Evolutionary conservation across 2,797 vertebrate species (phyloP).

Genomic region (Momotus momota): DNA sequence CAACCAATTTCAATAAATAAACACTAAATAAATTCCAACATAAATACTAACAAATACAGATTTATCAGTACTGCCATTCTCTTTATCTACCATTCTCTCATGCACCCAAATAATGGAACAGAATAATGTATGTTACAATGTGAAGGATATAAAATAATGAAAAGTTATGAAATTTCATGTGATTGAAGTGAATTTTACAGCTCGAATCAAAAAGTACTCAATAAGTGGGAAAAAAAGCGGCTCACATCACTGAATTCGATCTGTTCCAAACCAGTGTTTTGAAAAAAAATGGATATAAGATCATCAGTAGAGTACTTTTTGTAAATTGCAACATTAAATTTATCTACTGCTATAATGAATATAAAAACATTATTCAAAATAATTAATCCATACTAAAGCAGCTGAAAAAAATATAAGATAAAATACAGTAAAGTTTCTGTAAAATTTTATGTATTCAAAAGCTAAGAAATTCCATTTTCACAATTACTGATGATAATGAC

Average conservation of each 20-base stretch:
- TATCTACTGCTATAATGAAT: not conserved
- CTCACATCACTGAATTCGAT: not conserved
- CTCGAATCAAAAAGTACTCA: not conserved
- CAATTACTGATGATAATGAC: not conserved
- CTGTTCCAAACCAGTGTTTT: not conserved
- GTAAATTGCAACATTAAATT: not conserved
- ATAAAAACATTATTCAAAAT: not conserved
- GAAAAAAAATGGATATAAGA: not conserved
- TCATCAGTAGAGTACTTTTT: not conserved
- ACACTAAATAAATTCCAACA: not conserved
- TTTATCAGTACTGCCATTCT: not conserved
- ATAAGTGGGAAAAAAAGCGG: not conserved
- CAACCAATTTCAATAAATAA: not conserved
- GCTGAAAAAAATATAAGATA: not conserved
- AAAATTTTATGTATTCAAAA: not conserved
- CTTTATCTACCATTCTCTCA: not conserved
- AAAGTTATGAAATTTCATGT: not conserved
- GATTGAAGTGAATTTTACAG: not conserved
- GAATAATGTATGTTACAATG: not conserved
- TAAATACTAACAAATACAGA: not conserved
- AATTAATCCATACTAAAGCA: not conserved
- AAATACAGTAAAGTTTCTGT: not conserved
- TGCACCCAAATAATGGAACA: not conserved
- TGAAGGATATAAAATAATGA: not conserved
- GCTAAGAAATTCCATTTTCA: not conserved